Percentiles rank a stretch among this genome's conserved stretches.
Evolutionary conservation across 2,113 vertebrate genomes (phyloP).

Genomic region (Cisticola juncidis): DNA sequence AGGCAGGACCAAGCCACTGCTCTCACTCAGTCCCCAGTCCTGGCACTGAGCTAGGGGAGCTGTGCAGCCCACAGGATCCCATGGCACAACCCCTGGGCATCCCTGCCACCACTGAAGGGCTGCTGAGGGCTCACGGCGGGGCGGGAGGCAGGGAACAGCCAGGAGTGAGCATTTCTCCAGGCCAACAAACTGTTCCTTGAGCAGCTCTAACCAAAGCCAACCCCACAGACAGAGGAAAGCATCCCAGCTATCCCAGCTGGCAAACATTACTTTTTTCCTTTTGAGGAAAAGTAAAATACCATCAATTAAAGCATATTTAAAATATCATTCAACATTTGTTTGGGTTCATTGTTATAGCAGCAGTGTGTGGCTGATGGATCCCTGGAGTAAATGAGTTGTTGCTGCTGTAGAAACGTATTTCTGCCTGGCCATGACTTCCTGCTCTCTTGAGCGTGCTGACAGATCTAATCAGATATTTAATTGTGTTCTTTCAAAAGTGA

Average conservation of each 20-base stretch:
- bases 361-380: background rate
- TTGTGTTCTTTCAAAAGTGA: background rate
- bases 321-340: background rate
- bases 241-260: background rate
- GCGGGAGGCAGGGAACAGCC: background rate
- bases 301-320: conserved; percentile 27
- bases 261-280: background rate
- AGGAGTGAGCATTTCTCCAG: background rate
- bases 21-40: background rate
- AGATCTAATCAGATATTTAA: conserved; percentile 30
- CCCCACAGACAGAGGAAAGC: background rate
- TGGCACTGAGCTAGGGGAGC: background rate
- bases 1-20: background rate
- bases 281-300: background rate
- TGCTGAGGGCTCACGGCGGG: background rate
- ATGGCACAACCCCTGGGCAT: background rate
- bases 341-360: conserved; percentile 24
- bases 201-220: background rate
- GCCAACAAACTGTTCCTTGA: background rate
- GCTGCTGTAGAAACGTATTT: background rate
- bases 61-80: background rate
- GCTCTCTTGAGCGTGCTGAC: background rate
- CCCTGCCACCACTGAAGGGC: background rate
- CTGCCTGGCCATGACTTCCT: background rate
- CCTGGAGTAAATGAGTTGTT: background rate